These are phyloP conservation scores for Heliothis subflexa DNA, from an alignment of 1,140 invertebrate species.

Conservation along the genomic window DNA sequence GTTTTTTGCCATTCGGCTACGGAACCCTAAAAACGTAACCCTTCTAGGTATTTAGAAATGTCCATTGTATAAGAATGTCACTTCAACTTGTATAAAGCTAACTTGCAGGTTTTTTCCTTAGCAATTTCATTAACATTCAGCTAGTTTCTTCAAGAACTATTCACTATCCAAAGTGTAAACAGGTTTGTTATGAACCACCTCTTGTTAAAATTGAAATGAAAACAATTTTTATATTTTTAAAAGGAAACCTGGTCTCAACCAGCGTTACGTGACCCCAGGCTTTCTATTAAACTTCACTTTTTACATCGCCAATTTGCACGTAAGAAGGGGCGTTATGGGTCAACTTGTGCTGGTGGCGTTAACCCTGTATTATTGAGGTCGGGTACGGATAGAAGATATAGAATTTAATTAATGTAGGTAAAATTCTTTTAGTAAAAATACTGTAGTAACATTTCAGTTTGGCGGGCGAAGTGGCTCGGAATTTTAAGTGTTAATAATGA, in stretches of 20 bases:
- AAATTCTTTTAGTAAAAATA: slow-evolving; percentile 57
- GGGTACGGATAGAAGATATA: slow-evolving; percentile 52
- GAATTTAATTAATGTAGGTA: slow-evolving; percentile 63
- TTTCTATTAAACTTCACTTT: slow-evolving; percentile 38
- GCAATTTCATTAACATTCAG: slow-evolving; percentile 9
- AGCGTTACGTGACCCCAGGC: slow-evolving; percentile 40
- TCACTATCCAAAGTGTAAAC: slow-evolving; percentile 44
- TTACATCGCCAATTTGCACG: slow-evolving; percentile 12
- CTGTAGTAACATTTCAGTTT: slow-evolving; percentile 53
- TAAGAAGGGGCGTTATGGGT: slow-evolving; percentile 42
- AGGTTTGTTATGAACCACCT: slow-evolving; percentile 48
- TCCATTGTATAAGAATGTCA: no score
- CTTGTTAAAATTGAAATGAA: slow-evolving; percentile 54
- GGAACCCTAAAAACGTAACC: neutral
- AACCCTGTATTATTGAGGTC: slow-evolving; percentile 44
- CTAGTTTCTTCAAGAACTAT: slow-evolving; percentile 30
- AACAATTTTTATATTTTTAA: slow-evolving; percentile 60
- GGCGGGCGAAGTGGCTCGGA: slow-evolving; percentile 46
- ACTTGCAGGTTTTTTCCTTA: neutral
- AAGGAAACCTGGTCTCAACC: slow-evolving; percentile 49
- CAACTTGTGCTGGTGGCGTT: slow-evolving; percentile 52
- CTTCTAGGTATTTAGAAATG: no score
- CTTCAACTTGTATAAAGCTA: neutral
- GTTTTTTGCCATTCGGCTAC: no score
- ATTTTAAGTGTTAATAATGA: slow-evolving; percentile 57